Percentiles rank a stretch among this genome's conserved stretches.
Evolutionary conservation across 1,140 invertebrate genomes (phyloP).

Genomic region (Panagrolaimus sp.): DNA sequence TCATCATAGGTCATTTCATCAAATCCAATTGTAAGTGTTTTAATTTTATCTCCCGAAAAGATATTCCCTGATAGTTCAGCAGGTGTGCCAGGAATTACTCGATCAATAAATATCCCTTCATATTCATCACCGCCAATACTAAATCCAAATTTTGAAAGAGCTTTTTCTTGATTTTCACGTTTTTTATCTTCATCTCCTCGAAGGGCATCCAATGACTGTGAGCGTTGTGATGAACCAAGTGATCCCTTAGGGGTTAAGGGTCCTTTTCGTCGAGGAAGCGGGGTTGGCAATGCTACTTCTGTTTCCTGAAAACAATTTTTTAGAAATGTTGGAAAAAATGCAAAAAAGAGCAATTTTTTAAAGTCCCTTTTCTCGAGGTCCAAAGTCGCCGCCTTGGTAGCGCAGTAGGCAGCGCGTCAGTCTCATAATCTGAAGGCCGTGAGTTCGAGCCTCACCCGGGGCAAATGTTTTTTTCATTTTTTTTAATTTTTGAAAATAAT

Average conservation of each 20-base stretch:
- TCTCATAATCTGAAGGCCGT: conserved; percentile 95
- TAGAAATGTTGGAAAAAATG: no score
- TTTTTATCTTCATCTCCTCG: background rate
- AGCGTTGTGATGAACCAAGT: background rate
- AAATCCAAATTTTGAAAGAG: conserved; percentile 2
- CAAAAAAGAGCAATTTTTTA: background rate
- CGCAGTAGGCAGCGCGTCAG: conserved; percentile 89
- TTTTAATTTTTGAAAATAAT: no score
- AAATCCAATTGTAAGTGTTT: background rate
- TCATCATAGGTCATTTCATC: conserved; percentile 10
- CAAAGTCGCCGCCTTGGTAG: conserved; percentile 61
- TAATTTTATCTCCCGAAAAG: conserved; percentile 14
- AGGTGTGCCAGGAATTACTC: conserved; percentile 3
- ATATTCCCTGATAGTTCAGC: background rate
- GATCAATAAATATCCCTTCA: conserved; percentile 12
- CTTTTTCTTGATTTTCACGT: background rate
- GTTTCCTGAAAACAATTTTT: background rate
- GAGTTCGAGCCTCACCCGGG: conserved; percentile 88
- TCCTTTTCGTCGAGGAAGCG: background rate
- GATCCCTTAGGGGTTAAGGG: background rate
- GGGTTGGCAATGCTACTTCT: conserved; percentile 6
- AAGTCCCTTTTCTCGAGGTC: background rate
- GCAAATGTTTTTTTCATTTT: conserved; percentile 62
- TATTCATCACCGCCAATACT: conserved; percentile 7
- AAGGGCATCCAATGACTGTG: background rate